These are phyloP conservation scores for Platysteira castanea DNA, from an alignment of 2,113 vertebrate genomes.

Conservation along the genomic window DNA sequence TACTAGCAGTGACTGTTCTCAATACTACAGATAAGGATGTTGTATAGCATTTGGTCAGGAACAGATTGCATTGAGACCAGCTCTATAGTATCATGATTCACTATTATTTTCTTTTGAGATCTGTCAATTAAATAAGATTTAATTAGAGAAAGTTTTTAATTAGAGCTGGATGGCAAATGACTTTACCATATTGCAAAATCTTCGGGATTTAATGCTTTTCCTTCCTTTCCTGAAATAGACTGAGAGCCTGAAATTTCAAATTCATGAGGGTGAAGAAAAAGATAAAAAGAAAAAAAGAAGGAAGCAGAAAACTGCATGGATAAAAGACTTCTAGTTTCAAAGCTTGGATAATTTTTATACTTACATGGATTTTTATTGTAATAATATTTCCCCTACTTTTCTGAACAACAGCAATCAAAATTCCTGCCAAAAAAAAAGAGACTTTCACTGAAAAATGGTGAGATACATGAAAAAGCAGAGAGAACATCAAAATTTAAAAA, in stretches of 20 bases:
- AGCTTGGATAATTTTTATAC: neutral
- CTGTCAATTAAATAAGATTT: slow-evolving; percentile 26
- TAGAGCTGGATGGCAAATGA: neutral
- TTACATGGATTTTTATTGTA: neutral
- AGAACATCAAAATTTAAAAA: neutral
- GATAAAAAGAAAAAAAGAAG: neutral
- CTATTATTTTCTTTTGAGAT: slow-evolving; percentile 8
- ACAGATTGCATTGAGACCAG: slow-evolving; percentile 31
- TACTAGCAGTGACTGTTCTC: neutral
- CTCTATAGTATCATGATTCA: slow-evolving; percentile 2
- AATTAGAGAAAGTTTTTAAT: slow-evolving; percentile 46
- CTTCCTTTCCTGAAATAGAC: neutral
- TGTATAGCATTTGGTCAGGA: slow-evolving; percentile 43
- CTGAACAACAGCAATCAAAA: neutral
- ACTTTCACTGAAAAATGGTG: neutral
- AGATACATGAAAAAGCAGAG: neutral
- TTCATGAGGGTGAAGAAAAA: neutral
- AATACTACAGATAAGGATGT: neutral
- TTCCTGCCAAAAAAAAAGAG: neutral
- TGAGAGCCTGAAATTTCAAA: neutral
- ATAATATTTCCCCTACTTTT: neutral
- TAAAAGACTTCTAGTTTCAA: neutral
- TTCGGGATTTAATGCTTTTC: neutral
- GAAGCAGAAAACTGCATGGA: neutral
- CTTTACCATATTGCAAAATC: neutral